Conservation (phyloP, 1,140 invertebrate genomes). For the Cataglyphis hispanica region DNA sequence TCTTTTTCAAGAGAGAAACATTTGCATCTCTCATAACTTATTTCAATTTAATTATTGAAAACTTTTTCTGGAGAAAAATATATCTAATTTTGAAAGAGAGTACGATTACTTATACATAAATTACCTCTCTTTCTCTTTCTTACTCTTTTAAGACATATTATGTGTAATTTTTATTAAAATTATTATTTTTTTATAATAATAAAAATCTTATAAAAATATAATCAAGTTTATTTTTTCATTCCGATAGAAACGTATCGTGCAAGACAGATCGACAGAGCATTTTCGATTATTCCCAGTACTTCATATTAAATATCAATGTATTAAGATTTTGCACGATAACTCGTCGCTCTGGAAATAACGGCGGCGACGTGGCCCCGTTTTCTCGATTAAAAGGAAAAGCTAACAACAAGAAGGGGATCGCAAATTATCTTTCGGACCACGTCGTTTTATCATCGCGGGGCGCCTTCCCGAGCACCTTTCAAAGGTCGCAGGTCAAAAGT, state of each 20-base stretch:
- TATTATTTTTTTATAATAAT: background rate
- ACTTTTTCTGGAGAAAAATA: background rate
- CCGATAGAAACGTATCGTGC: background rate
- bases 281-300: background rate
- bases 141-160: background rate
- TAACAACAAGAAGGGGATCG: conserved; percentile 9
- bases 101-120: background rate
- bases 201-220: background rate
- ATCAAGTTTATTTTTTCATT: background rate
- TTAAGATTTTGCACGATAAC: conserved; percentile 50
- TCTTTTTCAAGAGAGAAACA: background rate
- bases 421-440: conserved; percentile 45
- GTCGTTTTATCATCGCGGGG: conserved; percentile 48
- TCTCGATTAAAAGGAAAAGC: conserved; percentile 49
- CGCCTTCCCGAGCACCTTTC: conserved; percentile 53
- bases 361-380: conserved; percentile 51
- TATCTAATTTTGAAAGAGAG: background rate
- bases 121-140: no score
- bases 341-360: conserved; percentile 38
- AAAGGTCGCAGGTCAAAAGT: conserved; percentile 57
- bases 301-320: conserved; percentile 51
- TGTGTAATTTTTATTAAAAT: background rate
- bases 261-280: conserved; percentile 23
- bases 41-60: background rate
- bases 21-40: background rate